These are phyloP conservation scores for Teleogryllus oceanicus DNA, from an alignment of 2,888 invertebrate genomes.

Conservation along the genomic window DNA sequence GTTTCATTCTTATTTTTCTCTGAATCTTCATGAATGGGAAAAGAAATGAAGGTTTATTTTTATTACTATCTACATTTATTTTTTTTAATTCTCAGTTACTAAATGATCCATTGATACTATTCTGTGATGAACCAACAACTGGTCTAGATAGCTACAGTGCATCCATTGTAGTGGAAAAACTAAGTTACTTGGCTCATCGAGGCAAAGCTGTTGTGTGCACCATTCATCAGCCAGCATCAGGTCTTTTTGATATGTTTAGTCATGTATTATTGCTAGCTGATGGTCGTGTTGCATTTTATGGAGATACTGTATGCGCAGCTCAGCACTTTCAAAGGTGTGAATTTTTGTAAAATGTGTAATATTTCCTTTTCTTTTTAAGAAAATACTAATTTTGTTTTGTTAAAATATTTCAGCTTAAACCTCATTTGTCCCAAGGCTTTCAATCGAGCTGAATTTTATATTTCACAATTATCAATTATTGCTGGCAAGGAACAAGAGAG, in stretches of 20 bases:
- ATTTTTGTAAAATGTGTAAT: slow-evolving; percentile 20
- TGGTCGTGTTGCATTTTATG: slow-evolving; percentile 75
- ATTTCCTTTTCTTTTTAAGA: neutral
- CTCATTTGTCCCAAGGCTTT: slow-evolving; percentile 68
- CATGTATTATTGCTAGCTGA: slow-evolving; percentile 71
- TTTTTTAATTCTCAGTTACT: slow-evolving; percentile 58
- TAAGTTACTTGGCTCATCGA: slow-evolving; percentile 60
- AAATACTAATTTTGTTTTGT: neutral
- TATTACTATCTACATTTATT: neutral
- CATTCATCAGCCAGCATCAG: slow-evolving; percentile 88
- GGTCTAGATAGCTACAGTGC: slow-evolving; percentile 90
- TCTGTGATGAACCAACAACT: slow-evolving; percentile 92
- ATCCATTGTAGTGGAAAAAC: slow-evolving; percentile 68
- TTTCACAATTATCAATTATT: slow-evolving; percentile 58
- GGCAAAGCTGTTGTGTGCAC: slow-evolving; percentile 81
- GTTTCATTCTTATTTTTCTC: neutral
- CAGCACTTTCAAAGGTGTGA: slow-evolving; percentile 64
- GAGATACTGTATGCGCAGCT: slow-evolving; percentile 65
- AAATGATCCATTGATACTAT: slow-evolving; percentile 82
- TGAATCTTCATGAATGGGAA: neutral
- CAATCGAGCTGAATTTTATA: slow-evolving; percentile 84
- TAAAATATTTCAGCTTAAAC: slow-evolving; percentile 53
- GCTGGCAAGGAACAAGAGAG: slow-evolving; percentile 53
- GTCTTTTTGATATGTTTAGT: slow-evolving; percentile 78
- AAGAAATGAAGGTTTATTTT: neutral